These are phyloP conservation scores for Nebria salina DNA, from an alignment of 2,888 invertebrate species.

Conservation along the genomic window DNA sequence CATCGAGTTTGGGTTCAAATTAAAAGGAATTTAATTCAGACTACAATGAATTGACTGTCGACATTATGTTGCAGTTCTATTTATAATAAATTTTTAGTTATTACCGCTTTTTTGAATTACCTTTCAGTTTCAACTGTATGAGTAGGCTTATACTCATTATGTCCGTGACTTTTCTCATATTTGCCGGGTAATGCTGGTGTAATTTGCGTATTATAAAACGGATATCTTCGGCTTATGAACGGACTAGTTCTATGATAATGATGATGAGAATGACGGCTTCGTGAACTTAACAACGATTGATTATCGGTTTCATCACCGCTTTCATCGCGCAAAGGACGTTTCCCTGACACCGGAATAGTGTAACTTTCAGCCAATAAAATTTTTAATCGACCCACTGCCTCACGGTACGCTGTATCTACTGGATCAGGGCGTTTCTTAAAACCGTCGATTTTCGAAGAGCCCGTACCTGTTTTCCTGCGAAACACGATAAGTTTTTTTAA, in stretches of 20 bases:
- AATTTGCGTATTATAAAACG: constrained; percentile 45
- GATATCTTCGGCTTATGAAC: constrained; percentile 48
- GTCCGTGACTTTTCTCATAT: constrained; percentile 30
- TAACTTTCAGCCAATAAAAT: constrained; percentile 82
- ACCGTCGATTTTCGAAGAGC: constrained; percentile 63
- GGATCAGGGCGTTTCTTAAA: constrained; percentile 77
- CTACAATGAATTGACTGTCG: neutral
- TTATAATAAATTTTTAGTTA: neutral
- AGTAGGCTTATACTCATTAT: constrained; percentile 24
- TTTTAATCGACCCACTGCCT: constrained; percentile 82
- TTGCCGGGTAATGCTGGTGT: constrained; percentile 10
- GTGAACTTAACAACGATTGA: constrained; percentile 62
- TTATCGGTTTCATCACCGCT: constrained; percentile 71
- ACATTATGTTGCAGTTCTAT: neutral
- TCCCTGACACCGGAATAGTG: constrained; percentile 64
- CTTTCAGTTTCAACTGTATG: constrained; percentile 12
- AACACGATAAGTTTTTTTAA: neutral
- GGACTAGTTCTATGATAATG: constrained; percentile 40
- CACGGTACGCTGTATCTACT: constrained; percentile 84
- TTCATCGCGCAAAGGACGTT: constrained; percentile 61
- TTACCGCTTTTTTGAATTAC: constrained; percentile 8
- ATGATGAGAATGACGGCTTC: constrained; percentile 51
- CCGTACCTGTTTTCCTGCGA: constrained; percentile 57
- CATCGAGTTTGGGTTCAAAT: neutral
- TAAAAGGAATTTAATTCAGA: neutral